Evolutionary conservation across 2,888 invertebrate genomes (phyloP).

Genomic region (Cantharis rustica): DNA sequence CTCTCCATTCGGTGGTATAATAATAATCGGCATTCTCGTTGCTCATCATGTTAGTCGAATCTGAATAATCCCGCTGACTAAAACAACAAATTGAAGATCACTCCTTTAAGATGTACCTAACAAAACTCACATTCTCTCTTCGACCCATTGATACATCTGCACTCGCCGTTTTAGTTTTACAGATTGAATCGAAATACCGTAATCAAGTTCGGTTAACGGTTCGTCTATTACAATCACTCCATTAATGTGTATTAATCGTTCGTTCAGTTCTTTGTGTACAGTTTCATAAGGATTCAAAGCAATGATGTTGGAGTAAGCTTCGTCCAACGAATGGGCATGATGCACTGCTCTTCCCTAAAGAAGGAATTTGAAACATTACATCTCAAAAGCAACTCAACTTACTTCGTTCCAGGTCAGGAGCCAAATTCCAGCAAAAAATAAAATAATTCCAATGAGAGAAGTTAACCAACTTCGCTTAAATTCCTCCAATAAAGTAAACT

Average conservation of each 20-base stretch:
- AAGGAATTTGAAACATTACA: background rate
- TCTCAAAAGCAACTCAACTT: slow-evolving; percentile 31
- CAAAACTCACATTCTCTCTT: slow-evolving; percentile 67
- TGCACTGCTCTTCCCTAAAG: slow-evolving; percentile 77
- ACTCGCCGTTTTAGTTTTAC: slow-evolving; percentile 84
- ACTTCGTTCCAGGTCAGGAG: slow-evolving; percentile 88
- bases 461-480: slow-evolving; percentile 75
- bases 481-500: slow-evolving; percentile 56
- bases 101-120: background rate
- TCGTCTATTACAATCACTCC: slow-evolving; percentile 77
- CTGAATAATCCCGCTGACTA: slow-evolving; percentile 52
- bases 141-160: slow-evolving; percentile 95
- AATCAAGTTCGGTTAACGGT: slow-evolving; percentile 84
- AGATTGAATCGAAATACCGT: slow-evolving; percentile 82
- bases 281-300: slow-evolving; percentile 57
- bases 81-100: background rate
- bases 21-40: slow-evolving; percentile 73
- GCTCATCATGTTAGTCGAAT: slow-evolving; percentile 56
- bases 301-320: slow-evolving; percentile 69
- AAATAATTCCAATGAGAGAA: slow-evolving; percentile 68
- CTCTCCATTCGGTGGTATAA: slow-evolving; percentile 86
- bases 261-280: slow-evolving; percentile 67
- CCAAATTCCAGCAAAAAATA: slow-evolving; percentile 70
- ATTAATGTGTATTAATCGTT: slow-evolving; percentile 75
- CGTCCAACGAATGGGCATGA: slow-evolving; percentile 78